Base-by-base conservation (phyloP, 2,888 invertebrate species). In the Diarsia dahlii region DNA sequence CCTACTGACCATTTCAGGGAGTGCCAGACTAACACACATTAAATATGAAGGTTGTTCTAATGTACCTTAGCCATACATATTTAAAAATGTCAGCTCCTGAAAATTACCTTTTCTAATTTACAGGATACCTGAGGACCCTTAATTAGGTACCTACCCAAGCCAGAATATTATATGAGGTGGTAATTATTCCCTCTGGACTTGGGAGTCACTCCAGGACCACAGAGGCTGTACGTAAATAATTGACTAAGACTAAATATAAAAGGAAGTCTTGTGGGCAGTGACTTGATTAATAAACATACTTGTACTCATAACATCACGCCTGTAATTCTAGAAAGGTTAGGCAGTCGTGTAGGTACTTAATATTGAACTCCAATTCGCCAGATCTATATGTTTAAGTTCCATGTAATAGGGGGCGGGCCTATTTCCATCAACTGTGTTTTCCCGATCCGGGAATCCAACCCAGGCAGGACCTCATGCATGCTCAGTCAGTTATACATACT, bases 101-200 rank as follows among this genome's bases (percentile, higher is more conserved):
- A 50, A 20, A 62, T 39, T 34, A 52, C 52, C 34, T n/a, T 65
- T 76, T 20, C 39, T 45, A 56, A 77, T 77, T 76, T 13, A 52
- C 39, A 77, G 13, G 23, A 58, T 46, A 52, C n/a, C 46, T 58
- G 23, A 28, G 39, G 6, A 52, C 34, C 50, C 23, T 65, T 65
- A 64, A 82, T 65, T 76, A 77, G 48, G 12, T 28, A 13, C 60
- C 18, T n/a, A 15, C 15, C 12, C 39, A 50, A 58, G 54, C 39
- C 20, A 67, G 78, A 83, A 78, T 84, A 45, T 50, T 62, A 34
- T 46, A 84, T 60, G 23, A 56, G 45, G 5, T 23, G 18, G 54
- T 60, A 78, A 79, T 78, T 83, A 69, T 83, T 63, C 39, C n/a
- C 6, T 20, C 15, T 52, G 23, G 45, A 34, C 63, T 58, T 60